A percentile compares a stretch with the other conserved stretches of the same genome.
These are phyloP conservation scores for Spinus pinus DNA, from an alignment of 2,797 vertebrate species.

Conservation along the genomic window DNA sequence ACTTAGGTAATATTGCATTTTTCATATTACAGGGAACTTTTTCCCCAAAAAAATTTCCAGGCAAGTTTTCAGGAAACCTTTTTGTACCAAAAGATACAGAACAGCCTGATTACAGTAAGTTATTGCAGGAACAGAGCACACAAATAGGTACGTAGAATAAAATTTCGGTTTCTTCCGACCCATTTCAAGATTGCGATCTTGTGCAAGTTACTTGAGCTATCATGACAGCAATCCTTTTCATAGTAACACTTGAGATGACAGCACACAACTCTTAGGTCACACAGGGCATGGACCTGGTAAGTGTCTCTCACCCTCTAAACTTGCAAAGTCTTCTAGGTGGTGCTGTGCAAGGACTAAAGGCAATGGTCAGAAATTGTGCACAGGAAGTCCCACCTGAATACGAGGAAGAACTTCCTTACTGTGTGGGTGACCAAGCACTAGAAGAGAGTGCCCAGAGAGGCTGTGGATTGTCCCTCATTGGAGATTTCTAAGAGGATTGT, in stretches of 20 bases:
- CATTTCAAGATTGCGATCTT: background rate
- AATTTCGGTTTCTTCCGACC: accelerated
- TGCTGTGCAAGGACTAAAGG: background rate
- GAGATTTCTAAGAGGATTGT: background rate
- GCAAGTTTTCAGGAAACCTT: background rate
- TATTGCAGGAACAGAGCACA: background rate
- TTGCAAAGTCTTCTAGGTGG: background rate
- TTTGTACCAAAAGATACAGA: background rate
- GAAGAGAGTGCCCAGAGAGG: background rate
- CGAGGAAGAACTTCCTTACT: background rate
- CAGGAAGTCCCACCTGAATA: background rate
- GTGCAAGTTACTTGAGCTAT: background rate
- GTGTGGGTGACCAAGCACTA: too few relatives aligned
- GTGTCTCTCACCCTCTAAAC: background rate
- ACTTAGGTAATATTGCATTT: conserved; percentile 1
- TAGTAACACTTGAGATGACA: background rate
- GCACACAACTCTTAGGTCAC: background rate
- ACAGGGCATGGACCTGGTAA: background rate
- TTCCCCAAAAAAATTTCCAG: background rate
- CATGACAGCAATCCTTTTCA: background rate
- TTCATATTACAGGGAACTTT: background rate
- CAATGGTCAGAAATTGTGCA: background rate
- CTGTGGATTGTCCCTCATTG: background rate
- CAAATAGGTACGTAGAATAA: background rate
- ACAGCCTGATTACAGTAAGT: background rate